Conservation (phyloP, 2,888 invertebrate species). For the Tiliacea aurago region DNA sequence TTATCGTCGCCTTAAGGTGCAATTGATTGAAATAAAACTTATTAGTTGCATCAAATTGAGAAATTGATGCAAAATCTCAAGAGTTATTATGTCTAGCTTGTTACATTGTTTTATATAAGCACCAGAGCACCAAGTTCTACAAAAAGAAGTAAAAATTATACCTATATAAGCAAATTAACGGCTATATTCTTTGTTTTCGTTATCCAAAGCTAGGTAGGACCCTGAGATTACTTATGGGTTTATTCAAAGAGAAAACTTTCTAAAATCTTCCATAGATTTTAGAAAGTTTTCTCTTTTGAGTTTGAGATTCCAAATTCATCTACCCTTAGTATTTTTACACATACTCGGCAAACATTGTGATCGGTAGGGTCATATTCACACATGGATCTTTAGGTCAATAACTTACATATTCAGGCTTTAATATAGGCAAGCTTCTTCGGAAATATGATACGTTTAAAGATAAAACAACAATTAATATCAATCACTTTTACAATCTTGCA, state of each 20-base stretch:
- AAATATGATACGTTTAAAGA: slow-evolving; percentile 33
- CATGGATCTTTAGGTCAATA: background rate
- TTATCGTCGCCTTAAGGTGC: too few relatives aligned
- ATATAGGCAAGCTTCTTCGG: background rate
- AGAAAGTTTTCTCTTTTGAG: too few relatives aligned
- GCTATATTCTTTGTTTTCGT: background rate
- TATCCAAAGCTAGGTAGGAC: too few relatives aligned
- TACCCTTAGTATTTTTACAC: too few relatives aligned
- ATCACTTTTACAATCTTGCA: slow-evolving; percentile 40
- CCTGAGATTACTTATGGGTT: background rate
- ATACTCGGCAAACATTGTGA: background rate
- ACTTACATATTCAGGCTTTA: background rate
- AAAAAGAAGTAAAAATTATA: background rate
- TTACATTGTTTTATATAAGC: background rate
- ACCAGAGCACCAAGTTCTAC: background rate
- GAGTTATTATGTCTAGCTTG: background rate
- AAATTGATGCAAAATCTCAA: too few relatives aligned
- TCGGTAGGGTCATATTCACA: background rate
- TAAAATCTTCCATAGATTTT: too few relatives aligned
- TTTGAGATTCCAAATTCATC: background rate
- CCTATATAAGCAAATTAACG: background rate
- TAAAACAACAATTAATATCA: slow-evolving; percentile 21
- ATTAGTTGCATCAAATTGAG: too few relatives aligned
- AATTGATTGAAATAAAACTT: too few relatives aligned
- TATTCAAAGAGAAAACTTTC: background rate